Conservation (phyloP, 2,797 vertebrate species). For the Heteromormyrus szaboi region DNA sequence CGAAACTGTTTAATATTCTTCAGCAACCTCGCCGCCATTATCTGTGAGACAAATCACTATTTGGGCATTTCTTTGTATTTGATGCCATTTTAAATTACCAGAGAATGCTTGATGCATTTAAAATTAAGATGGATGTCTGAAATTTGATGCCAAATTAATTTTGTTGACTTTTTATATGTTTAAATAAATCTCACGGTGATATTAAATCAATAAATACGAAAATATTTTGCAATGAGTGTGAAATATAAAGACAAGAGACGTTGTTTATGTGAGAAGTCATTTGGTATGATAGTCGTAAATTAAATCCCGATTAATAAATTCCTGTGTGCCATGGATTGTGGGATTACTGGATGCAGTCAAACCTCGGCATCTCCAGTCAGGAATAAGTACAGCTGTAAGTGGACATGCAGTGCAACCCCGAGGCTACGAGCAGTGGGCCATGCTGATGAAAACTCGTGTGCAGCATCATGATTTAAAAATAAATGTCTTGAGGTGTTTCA, state of each 20-base stretch:
- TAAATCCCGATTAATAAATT: background rate
- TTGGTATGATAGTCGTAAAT: background rate
- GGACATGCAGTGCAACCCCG: background rate
- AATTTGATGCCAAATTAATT: background rate
- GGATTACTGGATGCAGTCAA: background rate
- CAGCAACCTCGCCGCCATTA: background rate
- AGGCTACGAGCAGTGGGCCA: background rate
- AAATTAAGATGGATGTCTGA: background rate
- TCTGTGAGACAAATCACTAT: background rate
- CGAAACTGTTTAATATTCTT: constrained; percentile 2
- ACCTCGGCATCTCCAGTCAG: background rate
- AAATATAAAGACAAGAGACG: background rate
- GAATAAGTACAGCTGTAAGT: background rate
- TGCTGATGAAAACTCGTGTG: background rate
- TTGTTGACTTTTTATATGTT: background rate
- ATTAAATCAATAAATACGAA: background rate
- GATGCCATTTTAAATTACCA: background rate
- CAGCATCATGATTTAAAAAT: background rate
- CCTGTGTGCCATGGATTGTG: background rate
- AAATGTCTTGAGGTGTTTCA: constrained; percentile 8
- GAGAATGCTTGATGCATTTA: constrained; percentile 1
- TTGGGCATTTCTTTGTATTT: background rate
- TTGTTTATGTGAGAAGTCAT: background rate
- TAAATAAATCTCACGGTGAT: background rate
- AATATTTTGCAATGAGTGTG: background rate